Percentiles rank a stretch among this genome's conserved stretches.
phyloP scores from a whole-genome alignment of 2,113 vertebrate species.

The Dissostichus mawsoni region DNA sequence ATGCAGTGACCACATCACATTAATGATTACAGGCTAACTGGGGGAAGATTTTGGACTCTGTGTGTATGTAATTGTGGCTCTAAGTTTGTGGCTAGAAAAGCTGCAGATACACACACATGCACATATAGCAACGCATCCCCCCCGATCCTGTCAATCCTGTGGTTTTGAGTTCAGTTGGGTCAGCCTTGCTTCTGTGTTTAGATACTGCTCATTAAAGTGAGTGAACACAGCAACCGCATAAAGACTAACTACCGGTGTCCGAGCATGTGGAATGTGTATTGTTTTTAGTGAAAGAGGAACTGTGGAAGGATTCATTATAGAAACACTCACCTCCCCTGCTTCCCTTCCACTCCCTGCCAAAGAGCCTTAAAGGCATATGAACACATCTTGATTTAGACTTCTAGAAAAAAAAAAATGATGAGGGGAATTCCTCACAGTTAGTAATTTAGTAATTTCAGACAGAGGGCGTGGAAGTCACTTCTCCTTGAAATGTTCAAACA shows the following conservation, averaged over 20 bases:
- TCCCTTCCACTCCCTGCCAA: slow-evolving; percentile 18
- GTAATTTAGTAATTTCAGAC: slow-evolving; percentile 70
- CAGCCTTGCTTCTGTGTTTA: slow-evolving; percentile 65
- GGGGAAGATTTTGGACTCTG: slow-evolving; percentile 20
- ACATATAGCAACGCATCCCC: slow-evolving; percentile 9
- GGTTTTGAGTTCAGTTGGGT: slow-evolving; percentile 48
- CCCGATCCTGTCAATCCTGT: slow-evolving; percentile 42
- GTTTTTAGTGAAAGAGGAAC: slow-evolving; percentile 56
- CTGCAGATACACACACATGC: slow-evolving; percentile 30
- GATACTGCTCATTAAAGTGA: slow-evolving; percentile 60
- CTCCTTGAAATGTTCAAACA: slow-evolving; percentile 65
- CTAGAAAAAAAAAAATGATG: slow-evolving; percentile 43
- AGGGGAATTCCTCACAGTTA: slow-evolving; percentile 60
- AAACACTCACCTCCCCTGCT: slow-evolving; percentile 21
- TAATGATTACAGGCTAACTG: slow-evolving; percentile 48
- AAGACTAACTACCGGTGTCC: slow-evolving; percentile 28
- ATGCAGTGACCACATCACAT: slow-evolving; percentile 21
- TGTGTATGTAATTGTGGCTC: slow-evolving; percentile 15
- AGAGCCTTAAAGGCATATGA: slow-evolving; percentile 32
- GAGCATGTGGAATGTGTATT: slow-evolving; percentile 55
- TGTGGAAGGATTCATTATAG: slow-evolving; percentile 22
- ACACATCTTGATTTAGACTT: slow-evolving; percentile 35
- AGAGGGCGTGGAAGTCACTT: slow-evolving; percentile 61
- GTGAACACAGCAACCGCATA: slow-evolving; percentile 50
- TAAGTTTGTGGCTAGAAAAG: slow-evolving; percentile 18